Conservation (phyloP, 2,888 invertebrate genomes). For the Cantharis lateralis region DNA sequence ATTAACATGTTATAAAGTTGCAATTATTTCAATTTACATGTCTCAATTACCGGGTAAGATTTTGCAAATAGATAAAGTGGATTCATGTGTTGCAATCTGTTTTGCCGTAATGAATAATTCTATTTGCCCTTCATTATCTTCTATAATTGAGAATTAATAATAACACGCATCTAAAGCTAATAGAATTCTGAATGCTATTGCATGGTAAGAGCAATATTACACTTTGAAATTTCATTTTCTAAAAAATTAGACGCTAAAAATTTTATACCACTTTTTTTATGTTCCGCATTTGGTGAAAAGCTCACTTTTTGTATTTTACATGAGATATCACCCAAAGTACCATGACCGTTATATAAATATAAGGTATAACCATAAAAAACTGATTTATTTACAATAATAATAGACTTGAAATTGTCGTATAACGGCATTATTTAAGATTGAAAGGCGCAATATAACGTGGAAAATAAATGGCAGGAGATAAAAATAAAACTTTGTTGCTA, state of each 20-base stretch:
- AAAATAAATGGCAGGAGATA: constrained; percentile 7
- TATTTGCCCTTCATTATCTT: background rate
- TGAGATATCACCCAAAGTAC: constrained; percentile 9
- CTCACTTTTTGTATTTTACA: constrained; percentile 6
- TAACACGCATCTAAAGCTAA: background rate
- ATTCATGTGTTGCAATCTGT: background rate
- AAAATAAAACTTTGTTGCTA: constrained; percentile 15
- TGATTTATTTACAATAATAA: constrained; percentile 19
- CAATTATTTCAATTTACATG: background rate
- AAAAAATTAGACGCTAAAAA: background rate
- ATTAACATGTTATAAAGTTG: background rate
- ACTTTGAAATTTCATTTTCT: background rate
- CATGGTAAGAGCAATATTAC: background rate
- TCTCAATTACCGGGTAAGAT: background rate
- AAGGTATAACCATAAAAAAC: constrained; percentile 11
- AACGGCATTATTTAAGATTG: constrained; percentile 15
- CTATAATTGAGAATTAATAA: background rate
- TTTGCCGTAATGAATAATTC: background rate
- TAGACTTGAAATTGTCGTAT: constrained; percentile 5
- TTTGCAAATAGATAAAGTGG: background rate
- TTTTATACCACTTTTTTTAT: background rate
- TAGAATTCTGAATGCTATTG: background rate
- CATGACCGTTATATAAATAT: constrained; percentile 5
- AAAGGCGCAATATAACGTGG: constrained; percentile 20
- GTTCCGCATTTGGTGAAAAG: background rate